Evolutionary conservation across 35 echinoderm and acorn worm genomes (phyloP), one percentile per base, ranked within the genome.

Genomic region (Nesometra sesokonis): DNA sequence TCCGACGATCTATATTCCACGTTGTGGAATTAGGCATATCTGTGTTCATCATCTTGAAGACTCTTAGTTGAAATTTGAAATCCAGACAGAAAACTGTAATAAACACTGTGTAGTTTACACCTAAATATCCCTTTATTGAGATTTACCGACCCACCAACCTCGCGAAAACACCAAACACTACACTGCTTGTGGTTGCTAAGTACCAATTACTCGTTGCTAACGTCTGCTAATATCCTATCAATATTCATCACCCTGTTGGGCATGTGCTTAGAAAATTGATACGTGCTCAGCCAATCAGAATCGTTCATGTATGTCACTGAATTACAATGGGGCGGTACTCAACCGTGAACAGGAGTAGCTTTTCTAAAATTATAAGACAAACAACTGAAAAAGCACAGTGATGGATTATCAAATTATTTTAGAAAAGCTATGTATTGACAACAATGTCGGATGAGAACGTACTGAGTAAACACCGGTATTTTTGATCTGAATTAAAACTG

Each of bases 11-110:
- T 21, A 98, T 82, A 86, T 98, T 98, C 95, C 95, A 98, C 90
- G 95, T 39, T 2, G 95, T 98, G 92, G 95, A 98, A 86, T 98
- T 98, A 8, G 95, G 84, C 90, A 98, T 93, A 34, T 83, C 80
- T 85, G 93, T 94, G 90, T 98, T 98, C 95, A 98, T 98, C 95
- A 98, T 98, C 81, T 98, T 98, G 95, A 88, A 47, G 78, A 76
- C 33, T 17, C 23, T 7, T 43, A 43, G 4, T 43, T 43, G 9
- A 67, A 13, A 43, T 4, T 43, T 43, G 23, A 67, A 67, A 9
- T 67, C 23, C 52, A 27, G 39, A 43, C 52, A 67, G 52, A 67
- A 27, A 67, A 67, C 1, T 17, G 52, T 67, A 67, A 67, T 67
- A 67, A 67, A 67, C 52, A 67, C 52, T 11, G 11, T 67, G 9